Evolutionary conservation across 2,113 vertebrate genomes (phyloP), one percentile per base, ranked within the genome.

Genomic region (Phrynocephalus versicolor): DNA sequence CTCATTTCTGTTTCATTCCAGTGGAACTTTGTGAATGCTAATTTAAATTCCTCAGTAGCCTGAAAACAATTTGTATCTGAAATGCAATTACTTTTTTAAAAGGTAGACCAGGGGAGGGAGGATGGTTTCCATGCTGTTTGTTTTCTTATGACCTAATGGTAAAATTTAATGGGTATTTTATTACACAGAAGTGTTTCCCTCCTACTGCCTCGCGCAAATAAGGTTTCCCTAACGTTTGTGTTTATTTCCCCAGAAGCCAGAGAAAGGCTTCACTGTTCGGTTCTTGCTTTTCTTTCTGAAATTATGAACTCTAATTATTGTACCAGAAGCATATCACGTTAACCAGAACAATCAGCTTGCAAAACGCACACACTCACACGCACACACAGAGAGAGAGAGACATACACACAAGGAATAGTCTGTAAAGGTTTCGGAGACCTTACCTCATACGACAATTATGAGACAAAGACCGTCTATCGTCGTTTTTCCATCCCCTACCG

Each of bases 1-100:
- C 58, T 62, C 37, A 27, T 73, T 80, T 85, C 27, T 30, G n/a
- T 30, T 80, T 85, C 35, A 73, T 74, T 80, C 14, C 77, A 88
- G 91, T 85, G 90, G 75, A 89, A 80, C 87, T 89, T 86, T 84
- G 84, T 84, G 72, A 89, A 92, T 92, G 76, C 60, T 89, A 72
- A 16, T 70, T 87, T 80, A 16, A 82, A 83, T 81, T 73, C 71
- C 64, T 88, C 83, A 55, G 21, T 64, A 85, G 37, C 85, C 84
- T 83, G 93, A 89, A 74, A 79, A 80, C 2, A 86, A 79, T 88
- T 86, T 93, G 16, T 72, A 73, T 82, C 39, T 83, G 86, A 92
- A 93, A 72, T 60, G n/a, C 71, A 83, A 84, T 79, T 91, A 79
- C 91, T 87, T 69, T n/a, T 75, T 25, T 82, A 41, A 87, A 79